These are phyloP conservation scores for Alligator mississippiensis DNA, from an alignment of 2,113 vertebrate species.

Conservation along the genomic window DNA sequence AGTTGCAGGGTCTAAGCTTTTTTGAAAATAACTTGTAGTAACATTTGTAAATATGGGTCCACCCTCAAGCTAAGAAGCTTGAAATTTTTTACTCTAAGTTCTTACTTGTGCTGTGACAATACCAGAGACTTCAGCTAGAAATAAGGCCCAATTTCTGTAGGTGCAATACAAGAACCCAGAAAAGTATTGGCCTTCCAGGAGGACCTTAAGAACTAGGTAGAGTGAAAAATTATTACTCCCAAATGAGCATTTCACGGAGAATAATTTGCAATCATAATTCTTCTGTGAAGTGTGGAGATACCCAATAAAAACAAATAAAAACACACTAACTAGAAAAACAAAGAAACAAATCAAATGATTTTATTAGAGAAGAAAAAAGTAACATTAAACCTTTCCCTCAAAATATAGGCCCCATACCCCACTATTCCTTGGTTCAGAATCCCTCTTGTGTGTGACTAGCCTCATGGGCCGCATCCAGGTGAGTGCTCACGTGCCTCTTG, in stretches of 20 bases:
- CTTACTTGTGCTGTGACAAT: background rate
- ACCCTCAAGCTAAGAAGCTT: background rate
- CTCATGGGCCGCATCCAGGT: too few species aligned
- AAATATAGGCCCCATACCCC: background rate
- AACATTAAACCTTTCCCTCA: background rate
- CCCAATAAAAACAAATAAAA: background rate
- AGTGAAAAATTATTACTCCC: background rate
- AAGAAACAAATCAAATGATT: background rate
- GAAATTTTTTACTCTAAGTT: background rate
- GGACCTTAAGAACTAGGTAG: background rate
- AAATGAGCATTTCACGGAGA: accelerated
- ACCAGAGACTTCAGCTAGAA: background rate
- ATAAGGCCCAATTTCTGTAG: background rate
- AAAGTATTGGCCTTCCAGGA: too few species aligned
- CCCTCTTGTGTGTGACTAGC: too few species aligned
- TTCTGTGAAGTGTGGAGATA: background rate
- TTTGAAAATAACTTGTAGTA: background rate
- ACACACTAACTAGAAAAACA: background rate
- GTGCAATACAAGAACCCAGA: background rate
- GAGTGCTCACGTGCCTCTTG: too few species aligned
- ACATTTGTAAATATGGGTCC: background rate
- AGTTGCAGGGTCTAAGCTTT: background rate
- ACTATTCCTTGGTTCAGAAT: background rate
- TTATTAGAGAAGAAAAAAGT: background rate
- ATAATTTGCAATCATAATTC: background rate